These are phyloP conservation scores for Dynastes grantii DNA, from an alignment of 2,888 invertebrate genomes.

Conservation along the genomic window DNA sequence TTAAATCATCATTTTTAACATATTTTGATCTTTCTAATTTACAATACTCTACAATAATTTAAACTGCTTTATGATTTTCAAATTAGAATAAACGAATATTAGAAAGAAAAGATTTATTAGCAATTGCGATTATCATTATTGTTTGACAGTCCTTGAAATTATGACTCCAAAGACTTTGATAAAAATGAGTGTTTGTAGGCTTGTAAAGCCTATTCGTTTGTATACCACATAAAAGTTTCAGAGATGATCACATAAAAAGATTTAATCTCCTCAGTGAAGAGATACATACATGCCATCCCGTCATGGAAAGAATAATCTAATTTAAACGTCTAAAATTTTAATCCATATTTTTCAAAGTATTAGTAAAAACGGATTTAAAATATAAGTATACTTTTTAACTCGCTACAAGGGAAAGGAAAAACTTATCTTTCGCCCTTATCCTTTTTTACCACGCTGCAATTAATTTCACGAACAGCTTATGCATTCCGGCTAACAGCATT, in stretches of 20 bases:
- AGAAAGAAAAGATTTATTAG: too few species aligned
- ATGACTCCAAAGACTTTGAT: too few species aligned
- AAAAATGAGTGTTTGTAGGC: too few species aligned
- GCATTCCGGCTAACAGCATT: constrained; percentile 13
- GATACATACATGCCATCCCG: neutral
- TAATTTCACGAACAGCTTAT: constrained; percentile 19
- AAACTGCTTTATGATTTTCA: too few species aligned
- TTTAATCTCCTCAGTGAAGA: neutral
- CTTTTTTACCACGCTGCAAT: constrained; percentile 18
- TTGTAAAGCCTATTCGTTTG: too few species aligned
- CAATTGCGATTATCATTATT: too few species aligned
- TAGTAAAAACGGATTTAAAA: constrained; percentile 3
- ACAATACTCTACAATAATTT: too few species aligned
- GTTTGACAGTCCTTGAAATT: too few species aligned
- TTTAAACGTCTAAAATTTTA: neutral
- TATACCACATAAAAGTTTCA: too few species aligned
- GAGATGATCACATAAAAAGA: neutral
- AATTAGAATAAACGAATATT: too few species aligned
- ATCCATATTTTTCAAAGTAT: neutral
- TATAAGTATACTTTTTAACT: constrained; percentile 12
- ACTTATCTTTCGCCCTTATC: constrained; percentile 27
- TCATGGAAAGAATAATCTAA: neutral
- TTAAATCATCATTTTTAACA: too few species aligned
- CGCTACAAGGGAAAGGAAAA: constrained; percentile 9
- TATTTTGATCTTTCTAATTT: too few species aligned